These are phyloP conservation scores for Hoplostethus mediterraneus DNA, from an alignment of 2,797 vertebrate genomes.

Conservation along the genomic window DNA sequence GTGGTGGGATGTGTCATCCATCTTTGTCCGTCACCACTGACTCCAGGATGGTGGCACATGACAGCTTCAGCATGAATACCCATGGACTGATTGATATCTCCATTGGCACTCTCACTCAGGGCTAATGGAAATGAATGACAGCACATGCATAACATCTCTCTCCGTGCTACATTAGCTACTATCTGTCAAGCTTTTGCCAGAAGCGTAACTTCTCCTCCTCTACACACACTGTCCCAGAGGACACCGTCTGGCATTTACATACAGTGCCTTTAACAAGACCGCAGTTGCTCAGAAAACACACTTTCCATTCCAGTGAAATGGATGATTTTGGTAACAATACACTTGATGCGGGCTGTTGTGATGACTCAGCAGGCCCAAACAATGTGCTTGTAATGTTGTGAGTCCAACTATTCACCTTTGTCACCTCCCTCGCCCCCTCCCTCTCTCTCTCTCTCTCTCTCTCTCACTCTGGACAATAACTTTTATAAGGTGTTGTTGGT, in stretches of 20 bases:
- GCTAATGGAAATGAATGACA: constrained; percentile 76
- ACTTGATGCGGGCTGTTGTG: constrained; percentile 23
- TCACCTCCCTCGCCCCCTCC: not conserved
- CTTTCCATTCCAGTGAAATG: not conserved
- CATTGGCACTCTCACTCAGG: constrained; percentile 57
- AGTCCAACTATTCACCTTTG: constrained; percentile 1
- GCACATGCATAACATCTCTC: constrained; percentile 45
- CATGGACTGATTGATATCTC: constrained; percentile 75
- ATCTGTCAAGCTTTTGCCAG: constrained; percentile 49
- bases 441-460: not conserved
- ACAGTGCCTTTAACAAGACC: constrained; percentile 43
- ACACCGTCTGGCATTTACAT: constrained; percentile 49
- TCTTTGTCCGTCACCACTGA: constrained; percentile 63
- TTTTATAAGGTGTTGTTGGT: not conserved
- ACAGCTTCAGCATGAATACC: constrained; percentile 65
- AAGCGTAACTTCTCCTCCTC: constrained; percentile 46
- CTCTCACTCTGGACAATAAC: not conserved
- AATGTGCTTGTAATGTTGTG: constrained; percentile 11
- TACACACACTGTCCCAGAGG: constrained; percentile 33
- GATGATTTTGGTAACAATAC: constrained; percentile 23
- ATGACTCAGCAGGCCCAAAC: constrained; percentile 36
- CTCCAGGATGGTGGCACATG: constrained; percentile 56
- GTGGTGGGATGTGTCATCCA: constrained; percentile 57
- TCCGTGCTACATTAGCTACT: constrained; percentile 69
- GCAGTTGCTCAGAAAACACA: not conserved